Conservation (phyloP, 2,113 vertebrate species). For the Pandion haliaetus region DNA sequence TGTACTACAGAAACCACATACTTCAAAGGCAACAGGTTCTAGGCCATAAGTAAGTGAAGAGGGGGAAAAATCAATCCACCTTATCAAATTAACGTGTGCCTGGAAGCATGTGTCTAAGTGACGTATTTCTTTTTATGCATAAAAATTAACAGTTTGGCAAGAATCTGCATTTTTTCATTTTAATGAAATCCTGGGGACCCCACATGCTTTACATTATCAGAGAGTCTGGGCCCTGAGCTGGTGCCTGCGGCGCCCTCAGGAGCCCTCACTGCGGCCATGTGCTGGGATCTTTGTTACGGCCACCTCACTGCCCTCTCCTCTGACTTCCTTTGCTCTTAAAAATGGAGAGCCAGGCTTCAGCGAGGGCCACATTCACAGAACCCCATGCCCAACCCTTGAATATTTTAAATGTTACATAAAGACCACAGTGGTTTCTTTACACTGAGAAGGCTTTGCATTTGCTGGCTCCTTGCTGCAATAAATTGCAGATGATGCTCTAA, state of each 20-base stretch:
- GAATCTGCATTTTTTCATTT: not conserved
- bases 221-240: not conserved
- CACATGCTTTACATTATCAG: not conserved
- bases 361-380: not conserved
- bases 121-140: not conserved
- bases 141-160: not conserved
- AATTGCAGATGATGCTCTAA: constrained; percentile 21
- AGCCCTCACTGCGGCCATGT: accelerated
- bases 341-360: not conserved
- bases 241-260: not conserved
- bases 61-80: not conserved
- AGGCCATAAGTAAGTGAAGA: not conserved
- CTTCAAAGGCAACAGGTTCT: constrained; percentile 10
- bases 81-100: not conserved
- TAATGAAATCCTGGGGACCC: not conserved
- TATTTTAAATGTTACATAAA: not conserved
- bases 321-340: not conserved
- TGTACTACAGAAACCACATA: not conserved
- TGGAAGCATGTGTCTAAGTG: not conserved
- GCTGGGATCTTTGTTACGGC: not conserved
- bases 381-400: not conserved
- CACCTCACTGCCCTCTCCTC: not conserved
- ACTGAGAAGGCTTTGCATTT: not conserved
- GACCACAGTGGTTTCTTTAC: not conserved
- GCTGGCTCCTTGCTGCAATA: not conserved